Evolutionary conservation across 2,797 vertebrate genomes (phyloP), one percentile per base, ranked within the genome.

Genomic region (Numenius phaeopus): DNA sequence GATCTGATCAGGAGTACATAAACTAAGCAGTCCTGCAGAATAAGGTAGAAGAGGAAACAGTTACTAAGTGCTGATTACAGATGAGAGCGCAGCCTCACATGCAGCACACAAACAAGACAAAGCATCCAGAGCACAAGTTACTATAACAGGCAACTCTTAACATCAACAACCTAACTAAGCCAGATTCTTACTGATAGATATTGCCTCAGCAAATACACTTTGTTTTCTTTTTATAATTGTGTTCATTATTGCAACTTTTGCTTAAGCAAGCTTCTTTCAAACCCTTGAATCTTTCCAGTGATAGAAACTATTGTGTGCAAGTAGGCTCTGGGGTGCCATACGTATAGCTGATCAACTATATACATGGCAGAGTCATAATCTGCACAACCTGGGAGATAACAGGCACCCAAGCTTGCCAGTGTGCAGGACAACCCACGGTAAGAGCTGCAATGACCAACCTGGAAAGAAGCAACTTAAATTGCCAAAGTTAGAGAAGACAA

Each of bases 81-180:
- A 19, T 7, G 24, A 79, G 29, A 77, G 10, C 1, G 2, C 44
- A 88, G 66, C 11, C 66, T 72, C 52, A 34, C 0, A 0, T 3
- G 7, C 7, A n/a, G 39, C 59, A 52, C 27, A 77, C 27, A 59
- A 50, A 78, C 34, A 30, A 66, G 22, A 54, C 58, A 87, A 65
- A 94, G 55, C 59, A 87, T 14, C 30, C 64, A 49, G 39, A 83
- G 49, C 59, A 24, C 17, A 9, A 37, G 8, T 0, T 58, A 59
- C 24, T 47, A 0, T 7, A 80, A 58, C 13, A 70, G n/a, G 7
- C 67, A 90, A 40, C 16, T n/a, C 42, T 21, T 21, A 69, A 52
- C 14, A 52, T 29, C 27, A 73, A 21, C 14, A 77, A 44, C 18
- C 23, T 32, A 57, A n/a, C 26, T 34, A 72, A 34, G 30, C 18